Conservation (phyloP, 2,113 vertebrate genomes). For the Podiceps cristatus region DNA sequence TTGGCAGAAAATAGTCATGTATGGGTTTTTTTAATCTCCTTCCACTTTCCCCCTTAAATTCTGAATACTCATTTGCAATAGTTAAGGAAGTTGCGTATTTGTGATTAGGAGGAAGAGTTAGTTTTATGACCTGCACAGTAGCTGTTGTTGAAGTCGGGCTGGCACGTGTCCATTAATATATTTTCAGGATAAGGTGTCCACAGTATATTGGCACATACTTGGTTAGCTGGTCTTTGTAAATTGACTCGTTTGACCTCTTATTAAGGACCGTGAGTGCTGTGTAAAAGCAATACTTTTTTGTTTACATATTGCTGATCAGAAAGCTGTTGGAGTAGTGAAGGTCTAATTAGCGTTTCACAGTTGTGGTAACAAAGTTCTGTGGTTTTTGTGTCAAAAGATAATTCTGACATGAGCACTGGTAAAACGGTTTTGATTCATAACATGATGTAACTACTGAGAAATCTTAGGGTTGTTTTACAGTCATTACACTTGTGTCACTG, state of each 20-base stretch:
- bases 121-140: background rate
- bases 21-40: background rate
- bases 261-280: background rate
- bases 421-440: constrained; percentile 20
- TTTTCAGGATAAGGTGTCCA: background rate
- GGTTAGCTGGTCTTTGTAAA: background rate
- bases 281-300: background rate
- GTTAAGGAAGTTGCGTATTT: background rate
- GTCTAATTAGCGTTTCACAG: background rate
- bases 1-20: background rate
- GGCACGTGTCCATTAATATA: background rate
- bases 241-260: background rate
- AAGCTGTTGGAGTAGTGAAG: background rate
- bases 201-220: background rate
- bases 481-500: background rate
- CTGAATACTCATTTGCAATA: background rate
- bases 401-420: background rate
- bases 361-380: background rate
- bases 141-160: background rate
- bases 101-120: background rate
- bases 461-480: background rate
- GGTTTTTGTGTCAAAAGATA: background rate
- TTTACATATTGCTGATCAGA: background rate
- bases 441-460: background rate
- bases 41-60: background rate